Evolutionary conservation across 2,888 invertebrate species (phyloP).

Genomic region (Homarus gammarus): DNA sequence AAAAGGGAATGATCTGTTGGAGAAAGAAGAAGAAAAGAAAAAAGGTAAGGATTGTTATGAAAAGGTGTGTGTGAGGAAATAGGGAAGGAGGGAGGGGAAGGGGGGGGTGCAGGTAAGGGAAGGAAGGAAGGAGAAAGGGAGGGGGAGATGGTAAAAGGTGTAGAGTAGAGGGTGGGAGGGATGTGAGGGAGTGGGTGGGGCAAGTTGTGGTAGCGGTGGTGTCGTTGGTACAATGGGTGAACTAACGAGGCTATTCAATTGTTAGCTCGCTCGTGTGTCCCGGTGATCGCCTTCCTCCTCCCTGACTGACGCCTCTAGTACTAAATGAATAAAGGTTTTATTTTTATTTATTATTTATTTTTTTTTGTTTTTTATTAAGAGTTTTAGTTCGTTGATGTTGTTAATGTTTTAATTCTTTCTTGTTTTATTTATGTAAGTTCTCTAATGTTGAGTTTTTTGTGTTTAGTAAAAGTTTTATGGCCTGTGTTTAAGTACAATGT

Average conservation of each 20-base stretch:
- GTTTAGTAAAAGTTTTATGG: no score
- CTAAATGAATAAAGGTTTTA: neutral
- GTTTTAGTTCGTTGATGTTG: neutral
- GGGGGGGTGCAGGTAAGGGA: neutral
- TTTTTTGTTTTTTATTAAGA: neutral
- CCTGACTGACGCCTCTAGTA: neutral
- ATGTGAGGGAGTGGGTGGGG: slow-evolving; percentile 11
- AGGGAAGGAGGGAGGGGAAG: neutral
- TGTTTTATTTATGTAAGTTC: neutral
- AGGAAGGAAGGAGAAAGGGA: neutral
- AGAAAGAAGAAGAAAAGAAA: neutral
- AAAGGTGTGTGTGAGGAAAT: neutral
- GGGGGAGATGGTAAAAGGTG: neutral
- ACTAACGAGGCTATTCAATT: slow-evolving; percentile 62
- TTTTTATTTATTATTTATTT: neutral
- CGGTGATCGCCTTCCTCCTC: slow-evolving; percentile 17
- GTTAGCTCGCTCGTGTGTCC: slow-evolving; percentile 31
- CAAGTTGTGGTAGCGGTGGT: slow-evolving; percentile 16
- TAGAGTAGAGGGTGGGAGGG: neutral
- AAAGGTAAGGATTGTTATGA: neutral
- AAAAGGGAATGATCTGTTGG: no score
- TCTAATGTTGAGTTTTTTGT: no score
- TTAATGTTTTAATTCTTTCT: neutral
- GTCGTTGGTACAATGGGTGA: slow-evolving; percentile 40
- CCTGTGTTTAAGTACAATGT: no score